Base-by-base conservation (phyloP, 2,113 vertebrate species). In the Sakesphorus luctuosus region DNA sequence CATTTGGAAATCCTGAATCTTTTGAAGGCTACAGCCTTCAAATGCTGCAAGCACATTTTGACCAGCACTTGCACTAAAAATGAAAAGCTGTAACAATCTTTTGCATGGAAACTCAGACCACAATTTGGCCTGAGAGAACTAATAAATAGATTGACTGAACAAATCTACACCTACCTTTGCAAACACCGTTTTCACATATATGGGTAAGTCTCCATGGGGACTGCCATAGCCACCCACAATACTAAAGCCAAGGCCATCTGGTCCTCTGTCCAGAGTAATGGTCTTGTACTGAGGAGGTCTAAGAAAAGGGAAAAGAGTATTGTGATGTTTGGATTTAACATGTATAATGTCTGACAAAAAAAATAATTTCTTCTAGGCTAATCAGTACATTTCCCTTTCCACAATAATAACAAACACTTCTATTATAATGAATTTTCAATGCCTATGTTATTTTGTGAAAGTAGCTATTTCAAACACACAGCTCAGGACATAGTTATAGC, bases 161-260 rank as follows among this genome's bases (percentile, higher is more conserved):
- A 90, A 36, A 93, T 76, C 71, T 88, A 91, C 29, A 81, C 93
- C 89, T 95, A 99, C 99, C 98, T 99, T 99, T 73, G 98, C 98
- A 94, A 99, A 99, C 44, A 99, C 99, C 0, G 99, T 99, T 97
- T 99, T 99, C 26, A 99, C 98, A 84, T 99, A 99, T 96, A 99
- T 99, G 8, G 99, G 99, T 82, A 99, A 93, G 93, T 99, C 99
- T 94, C 99, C 99, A 11, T 99, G 99, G 16, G 99, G 99, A 93
- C 99, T 99, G 90, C 99, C 99, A 21, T 98, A 98, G 13, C 99
- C 99, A 3, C 99, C 99, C 7, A 99, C 99, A 85, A 99, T 99
- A 91, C 99, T 99, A 97, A 99, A 99, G 33, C 99, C 99, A 58
- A 99, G 97, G 29, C 99, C 99, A 3, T 99, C 99, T 28, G 99